Evolutionary conservation across 2,113 vertebrate species (phyloP), one percentile per base, ranked within the genome.

Genomic region (Argyrosomus japonicus): DNA sequence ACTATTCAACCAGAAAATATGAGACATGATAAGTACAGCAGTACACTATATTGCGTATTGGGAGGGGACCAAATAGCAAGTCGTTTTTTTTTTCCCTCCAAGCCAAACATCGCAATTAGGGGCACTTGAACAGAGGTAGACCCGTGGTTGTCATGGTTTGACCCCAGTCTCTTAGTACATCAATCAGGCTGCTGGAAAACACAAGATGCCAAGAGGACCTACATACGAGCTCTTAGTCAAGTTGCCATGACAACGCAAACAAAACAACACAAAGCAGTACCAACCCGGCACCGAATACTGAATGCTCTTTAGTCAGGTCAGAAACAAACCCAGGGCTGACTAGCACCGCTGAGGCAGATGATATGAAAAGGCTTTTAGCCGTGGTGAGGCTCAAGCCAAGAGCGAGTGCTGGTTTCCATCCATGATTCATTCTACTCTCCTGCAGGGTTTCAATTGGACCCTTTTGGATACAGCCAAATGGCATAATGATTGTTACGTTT

Each of bases 181-280:
- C 83, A 88, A 60, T 87, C 82, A 85, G 72, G 60, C 83, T 40
- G 65, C 79, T 86, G 80, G 77, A 88, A 87, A 87, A 80, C 80
- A 67, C 53, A 11, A 82, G 87, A 89, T 85, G 89, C 87, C 89
- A 64, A 45, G 74, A 60, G 29, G 82, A 79, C 85, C 82, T 87
- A 69, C 71, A 62, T 23, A 84, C 79, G 48, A 73, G 89, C 77
- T 51, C 75, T 86, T 64, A 83, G 83, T 86, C 76, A 80, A 68
- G 81, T 90, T 56, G 12, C 93, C 91, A 92, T 92, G 90, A 83
- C 91, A 82, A 95, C 92, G 12, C 88, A 93, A 91, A 94, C 92
- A 94, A 93, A 94, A 94, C 92, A 92, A 64, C 84, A 86, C 87
- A 90, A 91, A 90, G 79, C 78, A 12, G 79, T 27, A 83, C 68